A percentile compares a stretch with the other conserved stretches of the same genome.
Conservation (phyloP, 1,140 invertebrate genomes). For the Zaprionus taronus region DNA sequence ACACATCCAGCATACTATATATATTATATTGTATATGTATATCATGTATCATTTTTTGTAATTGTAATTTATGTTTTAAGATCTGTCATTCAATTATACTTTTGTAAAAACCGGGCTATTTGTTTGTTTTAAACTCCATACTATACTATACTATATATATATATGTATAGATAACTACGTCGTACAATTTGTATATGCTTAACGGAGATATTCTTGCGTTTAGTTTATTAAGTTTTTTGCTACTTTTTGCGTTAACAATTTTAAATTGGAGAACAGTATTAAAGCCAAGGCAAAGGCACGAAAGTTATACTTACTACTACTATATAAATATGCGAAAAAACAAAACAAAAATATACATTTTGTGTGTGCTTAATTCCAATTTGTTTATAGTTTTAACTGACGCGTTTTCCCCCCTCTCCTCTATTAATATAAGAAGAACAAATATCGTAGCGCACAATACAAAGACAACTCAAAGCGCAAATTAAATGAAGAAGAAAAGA, state of each 20-base stretch:
- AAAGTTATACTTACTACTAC: conserved; percentile 57
- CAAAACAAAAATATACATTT: conserved; percentile 36
- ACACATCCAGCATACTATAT: conserved; percentile 15
- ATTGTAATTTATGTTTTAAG: conserved; percentile 67
- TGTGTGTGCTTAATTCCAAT: conserved; percentile 74
- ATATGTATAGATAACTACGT: conserved; percentile 11
- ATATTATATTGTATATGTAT: conserved; percentile 23
- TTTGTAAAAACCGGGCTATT: conserved; percentile 76
- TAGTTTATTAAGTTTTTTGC: conserved; percentile 65
- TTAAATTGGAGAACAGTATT: conserved; percentile 81
- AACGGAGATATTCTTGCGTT: conserved; percentile 51
- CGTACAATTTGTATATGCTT: conserved; percentile 39
- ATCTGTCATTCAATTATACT: conserved; percentile 60
- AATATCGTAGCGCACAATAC: conserved; percentile 29
- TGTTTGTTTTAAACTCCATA: conserved; percentile 45
- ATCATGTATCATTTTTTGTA: conserved; percentile 45
- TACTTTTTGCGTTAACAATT: conserved; percentile 71
- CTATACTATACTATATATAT: conserved; percentile 35
- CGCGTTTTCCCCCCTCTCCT: conserved; percentile 29
- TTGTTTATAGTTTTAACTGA: conserved; percentile 66
- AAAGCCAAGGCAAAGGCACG: conserved; percentile 67
- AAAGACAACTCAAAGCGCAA: conserved; percentile 64
- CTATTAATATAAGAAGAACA: conserved; percentile 4
- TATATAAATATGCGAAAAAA: conserved; percentile 29
- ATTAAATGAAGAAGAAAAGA: conserved; percentile 32